These are phyloP conservation scores for Schizopygopsis malacanthus DNA, from an alignment of 2,797 vertebrate genomes.

Conservation along the genomic window DNA sequence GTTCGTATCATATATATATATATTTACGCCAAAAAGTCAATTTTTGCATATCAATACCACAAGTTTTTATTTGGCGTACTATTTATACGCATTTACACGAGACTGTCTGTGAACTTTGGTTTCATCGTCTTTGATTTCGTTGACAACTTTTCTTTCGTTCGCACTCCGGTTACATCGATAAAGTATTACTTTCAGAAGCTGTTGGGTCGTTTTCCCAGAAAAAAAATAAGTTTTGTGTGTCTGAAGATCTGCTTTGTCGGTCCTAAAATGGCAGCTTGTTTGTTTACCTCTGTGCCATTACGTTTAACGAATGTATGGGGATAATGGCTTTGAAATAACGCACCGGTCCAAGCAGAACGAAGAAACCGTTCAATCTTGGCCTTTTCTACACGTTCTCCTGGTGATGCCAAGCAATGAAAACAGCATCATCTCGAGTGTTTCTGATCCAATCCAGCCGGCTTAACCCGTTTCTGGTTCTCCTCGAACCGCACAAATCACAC, in stretches of 20 bases:
- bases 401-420: not conserved
- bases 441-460: slow-evolving; percentile 51
- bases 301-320: slow-evolving; percentile 68
- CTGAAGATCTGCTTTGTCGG: slow-evolving; percentile 27
- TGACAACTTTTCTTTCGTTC: slow-evolving; percentile 69
- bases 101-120: not conserved
- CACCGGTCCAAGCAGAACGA: not conserved
- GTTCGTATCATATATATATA: too few relatives aligned
- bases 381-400: not conserved
- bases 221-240: not conserved
- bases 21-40: too few relatives aligned
- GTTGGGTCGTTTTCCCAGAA: not conserved
- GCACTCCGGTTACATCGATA: slow-evolving; percentile 60
- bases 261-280: slow-evolving; percentile 64
- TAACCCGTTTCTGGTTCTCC: slow-evolving; percentile 42
- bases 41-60: too few relatives aligned
- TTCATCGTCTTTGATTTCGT: slow-evolving; percentile 64
- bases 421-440: slow-evolving; percentile 56
- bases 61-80: too few relatives aligned
- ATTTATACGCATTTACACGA: too few relatives aligned
- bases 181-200: slow-evolving; percentile 36
- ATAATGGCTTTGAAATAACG: slow-evolving; percentile 6
- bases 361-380: not conserved
- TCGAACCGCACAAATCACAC: slow-evolving; percentile 53
- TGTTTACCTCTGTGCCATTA: slow-evolving; percentile 59